A percentile compares a stretch with the other conserved stretches of the same genome.
Evolutionary conservation across 2,888 invertebrate genomes (phyloP).

Genomic region (Hyles lineata): DNA sequence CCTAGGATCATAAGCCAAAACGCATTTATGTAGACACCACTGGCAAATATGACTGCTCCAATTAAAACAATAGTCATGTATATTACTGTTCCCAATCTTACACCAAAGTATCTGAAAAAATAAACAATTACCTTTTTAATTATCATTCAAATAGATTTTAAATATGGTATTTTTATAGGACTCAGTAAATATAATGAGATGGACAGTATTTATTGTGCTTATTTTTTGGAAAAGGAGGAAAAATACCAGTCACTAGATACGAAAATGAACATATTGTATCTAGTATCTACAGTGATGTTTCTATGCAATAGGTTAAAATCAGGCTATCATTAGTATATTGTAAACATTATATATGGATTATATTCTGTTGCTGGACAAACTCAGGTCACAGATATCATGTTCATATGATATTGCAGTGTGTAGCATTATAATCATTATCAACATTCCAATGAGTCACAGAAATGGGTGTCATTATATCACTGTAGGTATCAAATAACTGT

Average conservation of each 20-base stretch:
- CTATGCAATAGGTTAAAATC: background rate
- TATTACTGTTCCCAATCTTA: slow-evolving; percentile 95
- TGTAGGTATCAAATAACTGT: background rate
- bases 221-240: no score
- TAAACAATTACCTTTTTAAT: background rate
- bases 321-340: slow-evolving; percentile 1
- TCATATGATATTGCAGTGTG: slow-evolving; percentile 42
- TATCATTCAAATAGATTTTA: background rate
- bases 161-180: no score
- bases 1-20: slow-evolving; percentile 97
- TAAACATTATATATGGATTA: background rate
- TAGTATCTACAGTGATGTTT: background rate
- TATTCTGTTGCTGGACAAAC: slow-evolving; percentile 31
- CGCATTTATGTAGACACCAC: slow-evolving; percentile 90
- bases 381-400: slow-evolving; percentile 46
- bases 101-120: slow-evolving; percentile 93
- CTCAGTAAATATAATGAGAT: background rate
- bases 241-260: background rate
- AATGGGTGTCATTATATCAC: slow-evolving; percentile 29
- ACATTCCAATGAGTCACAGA: slow-evolving; percentile 32
- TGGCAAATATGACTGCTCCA: slow-evolving; percentile 95
- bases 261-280: background rate
- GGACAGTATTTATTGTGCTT: no score
- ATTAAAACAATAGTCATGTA: slow-evolving; percentile 94
- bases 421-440: slow-evolving; percentile 31